Percentiles rank a stretch among this genome's conserved stretches.
Evolutionary conservation across 2,797 vertebrate species (phyloP).

Genomic region (Pseudochirops cupreus): DNA sequence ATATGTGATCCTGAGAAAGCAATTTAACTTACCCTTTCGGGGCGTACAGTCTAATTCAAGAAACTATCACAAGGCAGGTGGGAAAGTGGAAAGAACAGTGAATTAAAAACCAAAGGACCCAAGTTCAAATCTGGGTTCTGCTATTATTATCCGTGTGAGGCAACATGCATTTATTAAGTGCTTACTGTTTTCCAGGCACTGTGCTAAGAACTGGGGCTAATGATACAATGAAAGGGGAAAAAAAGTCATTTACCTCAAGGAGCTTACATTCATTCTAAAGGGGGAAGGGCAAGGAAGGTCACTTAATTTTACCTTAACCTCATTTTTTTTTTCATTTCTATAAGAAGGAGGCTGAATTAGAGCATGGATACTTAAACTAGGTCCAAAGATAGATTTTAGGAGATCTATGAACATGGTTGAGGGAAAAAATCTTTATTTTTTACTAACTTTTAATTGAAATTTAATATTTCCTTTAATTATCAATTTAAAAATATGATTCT

Average conservation of each 20-base stretch:
- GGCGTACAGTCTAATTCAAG: background rate
- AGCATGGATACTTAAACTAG: background rate
- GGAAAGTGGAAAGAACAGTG: background rate
- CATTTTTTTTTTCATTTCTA: background rate
- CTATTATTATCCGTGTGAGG: background rate
- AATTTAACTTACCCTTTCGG: background rate
- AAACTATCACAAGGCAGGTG: background rate
- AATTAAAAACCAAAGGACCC: background rate
- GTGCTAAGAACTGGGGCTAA: background rate
- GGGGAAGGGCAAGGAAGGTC: background rate
- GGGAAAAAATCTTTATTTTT: background rate
- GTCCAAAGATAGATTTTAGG: background rate
- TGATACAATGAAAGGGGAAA: background rate
- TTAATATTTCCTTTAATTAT: background rate
- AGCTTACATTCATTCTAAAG: background rate
- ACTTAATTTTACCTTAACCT: background rate
- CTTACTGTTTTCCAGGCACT: background rate
- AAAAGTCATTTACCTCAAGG: background rate
- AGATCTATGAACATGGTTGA: background rate
- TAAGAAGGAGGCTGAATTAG: background rate
- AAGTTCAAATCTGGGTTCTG: background rate
- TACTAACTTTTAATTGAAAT: background rate
- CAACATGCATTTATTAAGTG: background rate
- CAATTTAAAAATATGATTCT: background rate
- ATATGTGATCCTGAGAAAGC: background rate